Conservation (phyloP, 2,113 vertebrate species). For the Heptranchias perlo region DNA sequence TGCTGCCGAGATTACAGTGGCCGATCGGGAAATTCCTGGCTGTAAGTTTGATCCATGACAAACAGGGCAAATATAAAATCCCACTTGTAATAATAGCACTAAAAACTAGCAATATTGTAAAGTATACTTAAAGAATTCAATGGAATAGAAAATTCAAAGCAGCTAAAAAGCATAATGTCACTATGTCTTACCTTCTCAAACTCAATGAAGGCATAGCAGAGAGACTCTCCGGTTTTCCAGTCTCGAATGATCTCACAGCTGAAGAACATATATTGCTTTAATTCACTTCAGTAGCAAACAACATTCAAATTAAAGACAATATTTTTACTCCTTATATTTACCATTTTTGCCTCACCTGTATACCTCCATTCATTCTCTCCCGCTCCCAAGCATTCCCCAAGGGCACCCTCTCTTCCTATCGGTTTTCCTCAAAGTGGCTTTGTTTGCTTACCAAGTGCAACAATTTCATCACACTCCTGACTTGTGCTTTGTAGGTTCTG, state of each 20-base stretch:
- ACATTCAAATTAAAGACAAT: not conserved
- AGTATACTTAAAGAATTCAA: not conserved
- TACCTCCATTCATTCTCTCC: not conserved
- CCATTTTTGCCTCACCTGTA: not conserved
- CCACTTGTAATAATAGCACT: not conserved
- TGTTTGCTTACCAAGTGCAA: not conserved
- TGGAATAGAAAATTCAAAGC: not conserved
- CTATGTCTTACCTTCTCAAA: constrained; percentile 83
- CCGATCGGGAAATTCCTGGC: not conserved
- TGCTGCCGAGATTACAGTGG: not conserved
- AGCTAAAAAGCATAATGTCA: not conserved
- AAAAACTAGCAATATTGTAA: not conserved
- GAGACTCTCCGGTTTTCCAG: constrained; percentile 90
- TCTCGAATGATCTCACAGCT: constrained; percentile 98
- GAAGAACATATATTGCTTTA: constrained; percentile 43
- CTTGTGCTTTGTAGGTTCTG: not conserved
- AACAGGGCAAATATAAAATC: not conserved
- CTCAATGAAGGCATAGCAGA: constrained; percentile 97
- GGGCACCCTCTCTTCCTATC: not conserved
- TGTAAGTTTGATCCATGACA: not conserved
- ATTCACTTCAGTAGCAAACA: not conserved
- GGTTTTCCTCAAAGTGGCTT: not conserved
- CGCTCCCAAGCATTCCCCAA: not conserved
- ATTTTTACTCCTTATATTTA: not conserved
- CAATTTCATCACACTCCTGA: not conserved